phyloP scores from a whole-genome alignment of 2,113 vertebrate genomes.

The Sinocyclocheilus anophthalmus region DNA sequence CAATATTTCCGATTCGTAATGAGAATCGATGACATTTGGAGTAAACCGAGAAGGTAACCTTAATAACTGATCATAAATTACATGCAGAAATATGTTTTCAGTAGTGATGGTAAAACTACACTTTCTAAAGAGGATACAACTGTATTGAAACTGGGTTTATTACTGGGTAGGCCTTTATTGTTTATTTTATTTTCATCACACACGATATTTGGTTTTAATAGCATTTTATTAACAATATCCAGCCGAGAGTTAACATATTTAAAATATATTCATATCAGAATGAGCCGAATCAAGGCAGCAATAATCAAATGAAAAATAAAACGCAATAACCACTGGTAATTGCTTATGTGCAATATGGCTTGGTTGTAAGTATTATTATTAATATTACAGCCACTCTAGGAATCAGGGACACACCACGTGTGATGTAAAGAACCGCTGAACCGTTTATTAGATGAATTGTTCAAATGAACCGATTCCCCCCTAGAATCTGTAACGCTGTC shows the following conservation, averaged over 20 bases:
- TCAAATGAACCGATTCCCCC: neutral
- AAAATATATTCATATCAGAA: too few relatives aligned
- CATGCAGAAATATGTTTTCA: neutral
- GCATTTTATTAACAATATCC: neutral
- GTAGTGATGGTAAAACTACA: neutral
- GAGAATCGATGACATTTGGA: neutral
- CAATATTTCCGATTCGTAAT: neutral
- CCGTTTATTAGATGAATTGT: neutral
- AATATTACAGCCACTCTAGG: neutral
- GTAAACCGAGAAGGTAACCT: neutral
- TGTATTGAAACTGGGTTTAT: neutral
- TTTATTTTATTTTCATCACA: neutral
- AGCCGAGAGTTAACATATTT: neutral
- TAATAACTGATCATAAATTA: neutral
- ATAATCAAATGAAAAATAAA: too few relatives aligned
- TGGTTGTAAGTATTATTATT: neutral
- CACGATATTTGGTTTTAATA: neutral
- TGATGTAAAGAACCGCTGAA: too few relatives aligned
- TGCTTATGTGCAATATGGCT: too few relatives aligned
- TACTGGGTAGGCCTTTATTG: neutral
- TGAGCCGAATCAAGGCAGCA: too few relatives aligned
- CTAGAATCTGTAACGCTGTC: neutral
- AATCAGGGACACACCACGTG: too few relatives aligned
- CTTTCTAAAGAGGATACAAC: neutral
- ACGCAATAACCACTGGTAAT: too few relatives aligned